phyloP scores from a whole-genome alignment of 2,113 vertebrate genomes.

The Pantherophis guttatus region DNA sequence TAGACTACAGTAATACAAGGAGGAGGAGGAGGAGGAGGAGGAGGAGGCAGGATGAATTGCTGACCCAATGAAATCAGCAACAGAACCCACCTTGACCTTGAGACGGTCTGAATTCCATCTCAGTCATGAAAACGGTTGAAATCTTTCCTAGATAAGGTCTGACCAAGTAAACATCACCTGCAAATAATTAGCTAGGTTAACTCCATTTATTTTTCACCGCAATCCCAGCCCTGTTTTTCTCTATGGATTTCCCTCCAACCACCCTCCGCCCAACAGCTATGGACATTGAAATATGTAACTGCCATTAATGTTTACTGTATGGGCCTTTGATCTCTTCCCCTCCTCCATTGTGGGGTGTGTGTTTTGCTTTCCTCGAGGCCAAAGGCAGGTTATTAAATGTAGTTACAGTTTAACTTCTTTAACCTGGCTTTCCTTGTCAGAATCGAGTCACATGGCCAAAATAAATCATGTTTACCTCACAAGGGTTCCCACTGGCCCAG shows the following conservation, averaged over 20 bases:
- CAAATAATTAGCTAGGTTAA: constrained; percentile 22
- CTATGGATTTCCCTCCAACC: neutral
- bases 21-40: neutral
- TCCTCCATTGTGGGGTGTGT: neutral
- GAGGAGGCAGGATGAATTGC: neutral
- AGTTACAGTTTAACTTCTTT: neutral
- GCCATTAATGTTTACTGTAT: constrained; percentile 13
- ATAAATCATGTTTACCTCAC: neutral
- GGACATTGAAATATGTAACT: constrained; percentile 6
- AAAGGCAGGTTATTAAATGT: constrained; percentile 1
- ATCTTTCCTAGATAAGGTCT: constrained; percentile 5
- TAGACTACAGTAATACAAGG: neutral
- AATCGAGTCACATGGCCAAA: neutral
- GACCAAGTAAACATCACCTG: neutral
- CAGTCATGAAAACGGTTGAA: constrained; percentile 1
- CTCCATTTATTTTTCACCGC: neutral
- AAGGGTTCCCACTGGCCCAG: neutral
- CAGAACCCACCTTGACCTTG: neutral
- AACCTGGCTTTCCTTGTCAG: neutral
- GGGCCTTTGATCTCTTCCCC: constrained; percentile 8
- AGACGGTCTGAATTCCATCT: neutral
- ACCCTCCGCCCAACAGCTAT: neutral
- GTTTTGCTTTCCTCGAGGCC: neutral
- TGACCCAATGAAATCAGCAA: constrained; percentile 1
- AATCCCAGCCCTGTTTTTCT: neutral